These are phyloP conservation scores for Lysandra coridon DNA, from an alignment of 2,888 invertebrate genomes.

Conservation along the genomic window DNA sequence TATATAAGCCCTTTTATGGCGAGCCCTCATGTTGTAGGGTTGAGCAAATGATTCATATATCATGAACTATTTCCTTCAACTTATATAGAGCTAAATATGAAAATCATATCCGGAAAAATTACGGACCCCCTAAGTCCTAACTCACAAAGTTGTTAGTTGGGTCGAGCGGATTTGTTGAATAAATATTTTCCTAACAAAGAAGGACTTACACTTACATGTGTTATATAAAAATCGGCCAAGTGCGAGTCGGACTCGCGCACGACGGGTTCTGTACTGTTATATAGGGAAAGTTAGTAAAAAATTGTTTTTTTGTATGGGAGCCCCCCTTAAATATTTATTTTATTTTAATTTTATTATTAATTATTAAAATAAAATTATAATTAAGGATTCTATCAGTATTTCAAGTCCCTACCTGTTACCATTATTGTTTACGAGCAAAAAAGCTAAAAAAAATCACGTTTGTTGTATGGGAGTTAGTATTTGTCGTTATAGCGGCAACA, in stretches of 20 bases:
- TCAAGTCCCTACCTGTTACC: no score
- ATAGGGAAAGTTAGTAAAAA: no score
- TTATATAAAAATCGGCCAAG: background rate
- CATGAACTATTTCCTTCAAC: conserved; percentile 8
- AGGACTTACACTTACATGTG: background rate
- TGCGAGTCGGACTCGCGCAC: background rate
- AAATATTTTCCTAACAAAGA: background rate
- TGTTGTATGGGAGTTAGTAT: no score
- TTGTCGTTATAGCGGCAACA: no score
- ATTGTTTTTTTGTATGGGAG: no score
- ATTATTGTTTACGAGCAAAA: no score
- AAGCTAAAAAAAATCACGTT: no score
- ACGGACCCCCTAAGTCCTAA: background rate
- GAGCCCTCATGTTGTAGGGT: conserved; percentile 4
- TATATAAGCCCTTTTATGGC: conserved; percentile 23
- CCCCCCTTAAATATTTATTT: no score
- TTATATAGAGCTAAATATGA: conserved; percentile 7
- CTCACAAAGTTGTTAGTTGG: conserved; percentile 5
- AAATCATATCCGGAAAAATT: conserved; percentile 5
- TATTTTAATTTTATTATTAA: no score
- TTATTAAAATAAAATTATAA: no score
- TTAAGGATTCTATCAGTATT: no score
- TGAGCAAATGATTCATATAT: conserved; percentile 15
- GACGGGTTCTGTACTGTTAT: no score
- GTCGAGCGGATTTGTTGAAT: conserved; percentile 6